Percentiles rank a stretch among this genome's conserved stretches.
phyloP scores from a whole-genome alignment of 2,797 vertebrate genomes.

The Ctenopoma multispine region DNA sequence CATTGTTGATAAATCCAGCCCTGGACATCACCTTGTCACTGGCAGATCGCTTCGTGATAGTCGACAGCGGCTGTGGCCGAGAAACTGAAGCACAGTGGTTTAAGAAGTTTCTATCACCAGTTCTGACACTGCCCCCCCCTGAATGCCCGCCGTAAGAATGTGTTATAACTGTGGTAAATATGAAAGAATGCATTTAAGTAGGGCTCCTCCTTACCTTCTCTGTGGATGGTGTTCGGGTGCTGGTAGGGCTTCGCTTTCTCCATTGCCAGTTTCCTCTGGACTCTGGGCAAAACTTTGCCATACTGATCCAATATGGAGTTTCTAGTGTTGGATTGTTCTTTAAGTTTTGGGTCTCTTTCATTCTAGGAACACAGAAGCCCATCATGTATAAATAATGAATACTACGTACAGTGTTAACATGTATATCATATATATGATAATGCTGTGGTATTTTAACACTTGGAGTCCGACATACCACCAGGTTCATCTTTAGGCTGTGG shows the following conservation, averaged over 20 bases:
- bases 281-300: slow-evolving; percentile 90
- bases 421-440: background rate
- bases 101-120: background rate
- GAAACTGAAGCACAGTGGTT: slow-evolving; percentile 78
- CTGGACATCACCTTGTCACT: slow-evolving; percentile 89
- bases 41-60: slow-evolving; percentile 85
- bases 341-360: slow-evolving; percentile 89
- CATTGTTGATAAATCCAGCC: slow-evolving; percentile 90
- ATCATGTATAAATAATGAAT: background rate
- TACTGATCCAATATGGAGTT: slow-evolving; percentile 93
- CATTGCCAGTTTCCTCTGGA: slow-evolving; percentile 90
- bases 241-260: slow-evolving; percentile 91
- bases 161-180: background rate
- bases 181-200: background rate
- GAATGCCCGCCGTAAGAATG: background rate
- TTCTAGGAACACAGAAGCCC: slow-evolving; percentile 81
- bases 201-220: slow-evolving; percentile 84
- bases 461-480: slow-evolving; percentile 80
- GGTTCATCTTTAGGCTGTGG: slow-evolving; percentile 89
- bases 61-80: slow-evolving; percentile 91
- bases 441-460: background rate
- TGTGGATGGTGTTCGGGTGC: slow-evolving; percentile 81
- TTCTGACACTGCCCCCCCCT: background rate
- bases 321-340: slow-evolving; percentile 89
- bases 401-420: too few relatives aligned